Percentiles rank a stretch among this genome's conserved stretches.
Conservation (phyloP, 2,888 invertebrate species). For the Anthoptus insignis region DNA sequence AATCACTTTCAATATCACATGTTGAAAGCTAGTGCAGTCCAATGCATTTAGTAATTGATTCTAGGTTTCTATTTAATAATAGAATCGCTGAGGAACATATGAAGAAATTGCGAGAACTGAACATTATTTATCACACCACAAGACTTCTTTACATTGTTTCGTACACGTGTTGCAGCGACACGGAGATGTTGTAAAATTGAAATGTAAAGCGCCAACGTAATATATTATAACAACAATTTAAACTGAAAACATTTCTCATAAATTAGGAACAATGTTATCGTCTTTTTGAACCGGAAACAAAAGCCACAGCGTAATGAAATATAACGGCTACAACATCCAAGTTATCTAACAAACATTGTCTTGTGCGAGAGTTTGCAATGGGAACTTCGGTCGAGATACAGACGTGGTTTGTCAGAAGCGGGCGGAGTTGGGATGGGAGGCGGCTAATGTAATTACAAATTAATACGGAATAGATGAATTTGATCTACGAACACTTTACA, state of each 20-base stretch:
- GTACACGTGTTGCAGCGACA: slow-evolving; percentile 4
- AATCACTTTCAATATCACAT: too few relatives aligned
- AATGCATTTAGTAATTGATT: too few relatives aligned
- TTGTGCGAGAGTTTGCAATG: slow-evolving; percentile 16
- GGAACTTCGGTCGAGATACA: slow-evolving; percentile 14
- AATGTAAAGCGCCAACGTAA: slow-evolving; percentile 10
- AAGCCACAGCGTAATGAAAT: slow-evolving; percentile 11
- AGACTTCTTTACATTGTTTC: slow-evolving; percentile 16
- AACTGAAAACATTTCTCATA: slow-evolving; percentile 11
- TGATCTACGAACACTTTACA: background rate
- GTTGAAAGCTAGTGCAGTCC: too few relatives aligned
- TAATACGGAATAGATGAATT: slow-evolving; percentile 16
- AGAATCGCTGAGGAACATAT: too few relatives aligned
- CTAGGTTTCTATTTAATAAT: too few relatives aligned
- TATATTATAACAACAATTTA: slow-evolving; percentile 5
- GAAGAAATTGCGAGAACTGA: too few relatives aligned
- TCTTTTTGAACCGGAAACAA: slow-evolving; percentile 12
- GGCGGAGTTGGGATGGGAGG: slow-evolving; percentile 6
- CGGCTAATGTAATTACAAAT: slow-evolving; percentile 18
- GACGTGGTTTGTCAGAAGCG: slow-evolving; percentile 11
- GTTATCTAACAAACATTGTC: slow-evolving; percentile 10
- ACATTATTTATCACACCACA: too few relatives aligned
- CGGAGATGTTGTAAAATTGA: slow-evolving; percentile 15
- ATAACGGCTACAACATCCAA: background rate
- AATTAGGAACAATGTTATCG: slow-evolving; percentile 17